phyloP scores from a whole-genome alignment of 1,140 invertebrate species.

The Zaprionus ghesquierei region DNA sequence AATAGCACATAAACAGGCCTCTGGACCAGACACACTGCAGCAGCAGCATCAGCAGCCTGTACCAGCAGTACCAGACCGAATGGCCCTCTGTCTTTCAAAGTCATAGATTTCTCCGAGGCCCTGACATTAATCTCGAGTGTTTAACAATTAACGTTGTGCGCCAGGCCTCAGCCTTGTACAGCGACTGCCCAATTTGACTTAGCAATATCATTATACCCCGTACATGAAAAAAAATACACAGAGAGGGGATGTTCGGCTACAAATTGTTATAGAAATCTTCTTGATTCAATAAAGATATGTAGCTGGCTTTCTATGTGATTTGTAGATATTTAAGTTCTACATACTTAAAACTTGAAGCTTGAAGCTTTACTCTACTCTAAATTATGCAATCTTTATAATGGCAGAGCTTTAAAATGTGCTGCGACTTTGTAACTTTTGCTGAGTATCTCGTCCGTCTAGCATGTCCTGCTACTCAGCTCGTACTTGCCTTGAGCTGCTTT shows the following conservation, averaged over 20 bases:
- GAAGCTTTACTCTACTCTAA: too few relatives aligned
- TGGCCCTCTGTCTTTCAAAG: conserved; percentile 1
- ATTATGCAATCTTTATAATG: background rate
- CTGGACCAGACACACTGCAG: conserved; percentile 1
- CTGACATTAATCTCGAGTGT: conserved; percentile 68
- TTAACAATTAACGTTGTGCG: conserved; percentile 67
- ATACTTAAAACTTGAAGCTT: too few relatives aligned
- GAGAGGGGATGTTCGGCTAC: too few relatives aligned
- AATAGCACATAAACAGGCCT: conserved; percentile 57
- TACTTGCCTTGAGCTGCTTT: conserved; percentile 30
- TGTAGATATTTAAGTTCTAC: background rate
- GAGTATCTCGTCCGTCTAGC: background rate
- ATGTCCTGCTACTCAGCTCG: background rate
- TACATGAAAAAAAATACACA: background rate
- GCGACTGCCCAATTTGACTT: conserved; percentile 17
- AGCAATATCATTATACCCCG: conserved; percentile 24
- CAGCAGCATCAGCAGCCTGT: background rate
- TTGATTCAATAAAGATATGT: too few relatives aligned
- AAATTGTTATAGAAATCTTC: too few relatives aligned
- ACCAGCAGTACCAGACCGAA: background rate
- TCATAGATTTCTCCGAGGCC: conserved; percentile 13
- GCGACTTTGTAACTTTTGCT: background rate
- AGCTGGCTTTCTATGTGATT: background rate
- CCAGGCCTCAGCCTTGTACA: too few relatives aligned
- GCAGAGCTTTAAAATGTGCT: too few relatives aligned